Evolutionary conservation across 2,888 invertebrate genomes (phyloP), one percentile per base, ranked within the genome.

Genomic region (Phorcus lineatus): DNA sequence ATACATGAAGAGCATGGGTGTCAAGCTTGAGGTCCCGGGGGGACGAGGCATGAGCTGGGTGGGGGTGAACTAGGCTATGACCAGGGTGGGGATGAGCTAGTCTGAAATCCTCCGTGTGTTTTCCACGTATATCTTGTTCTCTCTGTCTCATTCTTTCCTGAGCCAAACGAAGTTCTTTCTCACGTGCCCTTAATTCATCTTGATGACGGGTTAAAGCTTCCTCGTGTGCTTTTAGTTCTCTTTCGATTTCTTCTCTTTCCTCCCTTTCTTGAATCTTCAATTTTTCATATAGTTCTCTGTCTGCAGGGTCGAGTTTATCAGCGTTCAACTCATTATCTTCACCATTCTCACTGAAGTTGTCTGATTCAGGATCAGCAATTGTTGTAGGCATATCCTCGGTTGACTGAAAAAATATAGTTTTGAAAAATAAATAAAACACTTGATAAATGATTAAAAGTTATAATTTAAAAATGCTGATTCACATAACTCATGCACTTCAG

Each of bases 171-270:
- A 91, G 85, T 79, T 87, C 88, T 81, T 86, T 88, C 76, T 89
- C 89, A 47, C 88, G 82, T 52, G 88, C 85, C 77, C 90, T 82
- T 22, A 90, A 82, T 81, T 90, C 88, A 77, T 90, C 90, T 67
- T 91, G 88, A 80, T 90, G 88, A 70, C 90, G 83, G 55, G 87
- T 85, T 55, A 91, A 80, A 24, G 90, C 90, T 76, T 91, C 91
- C 74, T 90, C 90, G 77, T 93, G 92, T 17, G 91, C 92, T 89
- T 92, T 92, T 24, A 93, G 87, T 85, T 93, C 93, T 47, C 91
- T 83, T 83, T 93, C 93, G 57, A 93, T 92, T 80, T 93, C 92
- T 74, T 91, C 89, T 67, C 92, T 87, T 85, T 93, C 93, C 78
- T 93, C 93, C 70, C 91, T 86, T 83, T 93, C 93, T 86, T 93